phyloP scores from a whole-genome alignment of 2,113 vertebrate species.

The Indri indri region DNA sequence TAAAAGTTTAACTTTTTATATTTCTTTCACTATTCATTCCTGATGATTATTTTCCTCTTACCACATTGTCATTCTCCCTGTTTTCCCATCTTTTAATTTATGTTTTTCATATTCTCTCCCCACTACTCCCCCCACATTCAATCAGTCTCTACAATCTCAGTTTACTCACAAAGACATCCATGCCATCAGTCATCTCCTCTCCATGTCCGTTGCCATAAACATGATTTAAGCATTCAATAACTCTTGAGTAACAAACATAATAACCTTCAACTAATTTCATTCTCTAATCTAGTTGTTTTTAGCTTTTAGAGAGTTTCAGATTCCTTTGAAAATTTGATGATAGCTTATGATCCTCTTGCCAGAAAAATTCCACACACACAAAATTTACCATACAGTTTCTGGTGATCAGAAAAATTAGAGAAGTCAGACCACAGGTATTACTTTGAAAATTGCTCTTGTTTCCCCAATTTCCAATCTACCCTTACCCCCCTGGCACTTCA shows the following conservation, averaged over 20 bases:
- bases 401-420: neutral
- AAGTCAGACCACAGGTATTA: neutral
- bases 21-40: neutral
- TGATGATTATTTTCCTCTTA: neutral
- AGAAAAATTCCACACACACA: neutral
- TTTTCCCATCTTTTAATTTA: neutral
- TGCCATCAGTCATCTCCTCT: neutral
- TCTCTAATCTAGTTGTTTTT: neutral
- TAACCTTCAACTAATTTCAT: neutral
- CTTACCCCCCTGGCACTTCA: neutral
- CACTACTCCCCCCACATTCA: accelerated
- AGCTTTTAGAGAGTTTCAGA: neutral
- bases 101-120: neutral
- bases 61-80: neutral
- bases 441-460: neutral
- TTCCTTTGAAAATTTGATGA: neutral
- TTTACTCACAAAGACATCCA: neutral
- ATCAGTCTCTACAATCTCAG: neutral
- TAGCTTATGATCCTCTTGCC: neutral
- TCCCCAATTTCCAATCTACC: neutral
- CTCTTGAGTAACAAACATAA: neutral
- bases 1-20: neutral
- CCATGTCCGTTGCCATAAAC: neutral
- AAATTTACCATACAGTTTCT: neutral
- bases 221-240: neutral